Evolutionary conservation across 2,113 vertebrate species (phyloP).

Genomic region (Platysteira castanea): DNA sequence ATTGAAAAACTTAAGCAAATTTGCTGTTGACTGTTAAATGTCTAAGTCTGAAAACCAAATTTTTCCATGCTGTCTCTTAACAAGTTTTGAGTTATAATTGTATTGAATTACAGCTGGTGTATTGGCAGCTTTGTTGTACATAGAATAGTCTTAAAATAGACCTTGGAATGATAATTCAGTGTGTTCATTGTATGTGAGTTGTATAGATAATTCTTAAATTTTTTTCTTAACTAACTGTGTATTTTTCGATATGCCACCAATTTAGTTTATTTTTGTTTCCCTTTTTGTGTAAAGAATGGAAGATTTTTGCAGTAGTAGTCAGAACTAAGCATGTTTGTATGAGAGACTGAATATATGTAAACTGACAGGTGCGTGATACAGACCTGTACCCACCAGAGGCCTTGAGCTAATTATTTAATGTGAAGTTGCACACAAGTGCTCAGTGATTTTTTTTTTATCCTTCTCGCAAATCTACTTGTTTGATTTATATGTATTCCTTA

Average conservation of each 20-base stretch:
- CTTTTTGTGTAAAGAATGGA: neutral
- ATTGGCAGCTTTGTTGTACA: neutral
- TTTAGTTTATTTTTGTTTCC: neutral
- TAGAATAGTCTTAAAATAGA: neutral
- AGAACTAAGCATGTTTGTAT: neutral
- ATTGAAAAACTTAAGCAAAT: neutral
- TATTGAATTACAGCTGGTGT: neutral
- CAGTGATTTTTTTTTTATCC: neutral
- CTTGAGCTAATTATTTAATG: neutral
- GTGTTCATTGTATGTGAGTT: neutral
- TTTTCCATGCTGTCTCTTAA: neutral
- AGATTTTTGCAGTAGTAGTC: neutral
- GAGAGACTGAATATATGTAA: neutral
- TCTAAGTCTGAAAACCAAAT: neutral
- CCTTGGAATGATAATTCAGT: neutral
- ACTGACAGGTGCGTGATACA: neutral
- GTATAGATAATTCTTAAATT: neutral
- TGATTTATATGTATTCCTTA: neutral
- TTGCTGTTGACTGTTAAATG: neutral
- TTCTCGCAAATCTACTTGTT: neutral
- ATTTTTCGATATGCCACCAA: neutral
- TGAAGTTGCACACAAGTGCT: neutral
- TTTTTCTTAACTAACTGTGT: neutral
- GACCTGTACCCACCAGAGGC: neutral
- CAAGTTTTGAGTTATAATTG: neutral